Evolutionary conservation across 1,140 invertebrate species (phyloP), one percentile per base, ranked within the genome.

Genomic region (Pararge aegeria): DNA sequence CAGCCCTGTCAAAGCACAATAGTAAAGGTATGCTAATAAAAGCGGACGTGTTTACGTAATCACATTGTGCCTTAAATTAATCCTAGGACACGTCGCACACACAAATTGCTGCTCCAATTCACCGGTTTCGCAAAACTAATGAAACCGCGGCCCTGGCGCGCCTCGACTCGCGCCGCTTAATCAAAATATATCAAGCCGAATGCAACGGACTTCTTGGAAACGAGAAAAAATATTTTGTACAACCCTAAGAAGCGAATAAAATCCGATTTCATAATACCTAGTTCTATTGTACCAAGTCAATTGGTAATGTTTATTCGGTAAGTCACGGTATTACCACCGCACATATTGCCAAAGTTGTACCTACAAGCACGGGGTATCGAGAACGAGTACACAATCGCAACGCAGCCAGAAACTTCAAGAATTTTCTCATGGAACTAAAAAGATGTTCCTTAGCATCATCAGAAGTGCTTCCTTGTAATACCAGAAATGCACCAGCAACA

Each of bases 81-180:
- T 69, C 54, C 50, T 52, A 57, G 79, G 82, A 81, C 80, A 83
- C 73, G 77, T 80, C 77, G 72, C 74, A 77, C 70, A 76, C 74
- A 75, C 76, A 81, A 82, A 83, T 84, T 80, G 73, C 78, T 80
- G 83, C 83, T 85, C 85, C 78, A 85, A 83, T 86, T 86, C 81
- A 69, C 77, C 50, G 58, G 62, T 88, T 83, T 83, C 81, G 81
- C 68, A 86, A 87, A 80, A 65, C 68, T 74, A 78, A 80, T 73
- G 77, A 75, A 80, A 80, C 69, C 46, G 68, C 66, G 77, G 61
- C 79, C 76, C 62, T 79, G 72, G 70, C 52, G 63, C 54, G 51
- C 56, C 60, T n/a, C 50, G 57, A 42, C 48, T 60, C 58, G 49
- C 53, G 61, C 55, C 46, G 59, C 46, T 40, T 30, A 55, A 24